Evolutionary conservation across 2,888 invertebrate genomes (phyloP), one percentile per base, ranked within the genome.

Genomic region (Punctoribates punctum): DNA sequence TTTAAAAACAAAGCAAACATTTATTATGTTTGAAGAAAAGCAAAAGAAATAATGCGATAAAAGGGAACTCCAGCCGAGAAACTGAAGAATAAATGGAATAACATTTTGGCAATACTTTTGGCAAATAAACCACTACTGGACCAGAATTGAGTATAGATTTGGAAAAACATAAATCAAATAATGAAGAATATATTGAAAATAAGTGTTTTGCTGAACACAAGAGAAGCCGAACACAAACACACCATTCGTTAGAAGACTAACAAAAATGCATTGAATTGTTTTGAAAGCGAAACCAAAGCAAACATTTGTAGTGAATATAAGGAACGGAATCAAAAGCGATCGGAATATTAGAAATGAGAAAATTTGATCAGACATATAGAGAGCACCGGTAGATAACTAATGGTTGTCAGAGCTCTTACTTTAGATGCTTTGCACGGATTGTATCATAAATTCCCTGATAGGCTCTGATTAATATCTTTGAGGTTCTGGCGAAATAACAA

Each of bases 121-220:
- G 15, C 62, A 62, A 62, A 62, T 62, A 62, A 34, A 62, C 27
- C n/a, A 54, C n/a, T n/a, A 17, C 5, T 29, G 46, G 54, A 54
- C n/a, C 23, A 20, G 5, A 54, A 4, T 20, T n/a, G n/a, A 5
- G 6, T 46, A 23, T 60, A 60, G 60, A 27, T 60, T 60, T 29
- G 29, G 23, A 62, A 62, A 62, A 29, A 62, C 62, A 62, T 62
- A 62, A 62, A 62, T 62, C 62, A 62, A 29, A 62, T 62, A 62
- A 62, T 62, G 62, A 62, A 62, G 15, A 34, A 60, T 9, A 62
- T 62, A 62, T 62, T 29, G 62, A 62, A 62, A 17, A 62, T 1
- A 27, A 60, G 23, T 23, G 29, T 27, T 17, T 17, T 9, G 9
- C 25, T 8, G 23, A 23, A 54, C 48, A 17, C 15, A 42, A 54